Conservation (phyloP, 2,113 vertebrate genomes). For the Ophiodon elongatus region DNA sequence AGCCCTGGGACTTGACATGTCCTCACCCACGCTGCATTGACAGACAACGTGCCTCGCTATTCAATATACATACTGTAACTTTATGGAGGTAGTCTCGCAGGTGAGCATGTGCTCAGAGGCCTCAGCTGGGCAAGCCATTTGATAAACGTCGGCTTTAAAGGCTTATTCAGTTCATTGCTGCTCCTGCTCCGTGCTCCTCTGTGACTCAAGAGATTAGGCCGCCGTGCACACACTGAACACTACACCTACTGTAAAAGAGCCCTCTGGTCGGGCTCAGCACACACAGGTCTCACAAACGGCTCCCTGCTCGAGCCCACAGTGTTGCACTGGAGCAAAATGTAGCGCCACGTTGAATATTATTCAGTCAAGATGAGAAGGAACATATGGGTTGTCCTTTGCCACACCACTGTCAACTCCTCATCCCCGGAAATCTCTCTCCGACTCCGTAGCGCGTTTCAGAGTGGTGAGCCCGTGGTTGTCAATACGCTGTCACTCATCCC, state of each 20-base stretch:
- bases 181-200: conserved; percentile 59
- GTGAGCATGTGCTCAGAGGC: conserved; percentile 68
- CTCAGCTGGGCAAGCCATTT: conserved; percentile 64
- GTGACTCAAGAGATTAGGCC: conserved; percentile 72
- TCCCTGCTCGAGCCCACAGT: conserved; percentile 49
- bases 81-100: conserved; percentile 41
- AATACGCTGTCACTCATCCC: conserved; percentile 61
- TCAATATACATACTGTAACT: conserved; percentile 56
- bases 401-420: conserved; percentile 65
- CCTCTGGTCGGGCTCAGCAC: conserved; percentile 53
- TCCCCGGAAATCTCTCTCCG: conserved; percentile 58
- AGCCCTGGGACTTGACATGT: neutral
- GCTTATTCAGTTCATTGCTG: conserved; percentile 69
- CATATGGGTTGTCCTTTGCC: conserved; percentile 63
- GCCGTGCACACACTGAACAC: conserved; percentile 56
- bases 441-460: conserved; percentile 47
- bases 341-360: conserved; percentile 67
- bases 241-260: conserved; percentile 69
- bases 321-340: conserved; percentile 62
- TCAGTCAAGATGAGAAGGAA: conserved; percentile 68
- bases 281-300: conserved; percentile 56
- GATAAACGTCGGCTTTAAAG: conserved; percentile 64
- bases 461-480: conserved; percentile 67
- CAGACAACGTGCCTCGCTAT: conserved; percentile 49
- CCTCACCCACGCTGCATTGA: conserved; percentile 24